phyloP scores from a whole-genome alignment of 2,888 invertebrate genomes.

The Operophtera brumata region DNA sequence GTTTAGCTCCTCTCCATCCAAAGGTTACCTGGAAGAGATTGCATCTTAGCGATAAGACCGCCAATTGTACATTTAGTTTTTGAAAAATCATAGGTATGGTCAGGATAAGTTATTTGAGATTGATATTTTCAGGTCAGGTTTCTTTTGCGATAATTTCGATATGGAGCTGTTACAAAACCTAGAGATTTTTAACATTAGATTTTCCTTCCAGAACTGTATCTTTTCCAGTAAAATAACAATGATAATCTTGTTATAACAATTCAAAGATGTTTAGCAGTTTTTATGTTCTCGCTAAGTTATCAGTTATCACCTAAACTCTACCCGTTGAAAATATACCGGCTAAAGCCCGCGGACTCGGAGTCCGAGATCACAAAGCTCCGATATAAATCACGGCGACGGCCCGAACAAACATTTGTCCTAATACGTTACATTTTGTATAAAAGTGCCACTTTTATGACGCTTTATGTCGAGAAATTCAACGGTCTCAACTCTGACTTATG shows the following conservation, averaged over 20 bases:
- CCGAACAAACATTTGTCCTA: slow-evolving; percentile 26
- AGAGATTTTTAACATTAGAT: too few relatives aligned
- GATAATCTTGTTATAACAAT: background rate
- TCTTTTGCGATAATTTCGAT: too few relatives aligned
- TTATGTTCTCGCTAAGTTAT: background rate
- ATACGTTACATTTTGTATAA: slow-evolving; percentile 30
- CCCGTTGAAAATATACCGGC: slow-evolving; percentile 6
- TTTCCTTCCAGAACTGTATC: too few relatives aligned
- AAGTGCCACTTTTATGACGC: slow-evolving; percentile 29
- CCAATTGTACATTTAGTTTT: too few relatives aligned
- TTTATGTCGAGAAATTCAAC: slow-evolving; percentile 18
- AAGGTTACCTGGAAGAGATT: too few relatives aligned
- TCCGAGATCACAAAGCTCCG: slow-evolving; percentile 4
- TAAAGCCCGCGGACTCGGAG: background rate
- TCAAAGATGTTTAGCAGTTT: background rate
- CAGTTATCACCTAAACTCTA: background rate
- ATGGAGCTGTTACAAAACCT: too few relatives aligned
- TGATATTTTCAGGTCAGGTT: too few relatives aligned
- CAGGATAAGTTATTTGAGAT: too few relatives aligned
- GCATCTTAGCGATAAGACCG: too few relatives aligned
- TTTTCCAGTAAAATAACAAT: too few relatives aligned
- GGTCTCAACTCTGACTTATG: slow-evolving; percentile 17
- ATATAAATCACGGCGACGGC: slow-evolving; percentile 20
- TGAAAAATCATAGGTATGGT: too few relatives aligned
- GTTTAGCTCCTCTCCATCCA: too few relatives aligned